Percentiles rank a stretch among this genome's conserved stretches.
phyloP scores from a whole-genome alignment of 1,140 invertebrate species.

The Calycopis cecrops region DNA sequence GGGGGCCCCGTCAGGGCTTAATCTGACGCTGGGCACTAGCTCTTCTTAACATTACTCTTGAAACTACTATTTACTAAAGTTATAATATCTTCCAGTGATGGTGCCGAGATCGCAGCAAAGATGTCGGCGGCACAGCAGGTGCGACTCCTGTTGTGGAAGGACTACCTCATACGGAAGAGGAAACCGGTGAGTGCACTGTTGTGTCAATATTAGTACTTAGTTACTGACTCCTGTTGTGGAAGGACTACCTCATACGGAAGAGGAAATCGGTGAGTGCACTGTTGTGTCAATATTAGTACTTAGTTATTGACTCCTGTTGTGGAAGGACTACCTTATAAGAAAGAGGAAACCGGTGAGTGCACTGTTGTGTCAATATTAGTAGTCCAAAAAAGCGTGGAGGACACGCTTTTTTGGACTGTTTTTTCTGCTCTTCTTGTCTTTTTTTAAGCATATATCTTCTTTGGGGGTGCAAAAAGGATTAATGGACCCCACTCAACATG shows the following conservation, averaged over 20 bases:
- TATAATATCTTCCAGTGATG: slow-evolving; percentile 43
- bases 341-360: slow-evolving; percentile 74
- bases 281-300: slow-evolving; percentile 2
- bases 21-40: no score
- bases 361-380: slow-evolving; percentile 1
- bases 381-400: no score
- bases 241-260: slow-evolving; percentile 77
- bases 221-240: slow-evolving; percentile 73
- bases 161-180: slow-evolving; percentile 76
- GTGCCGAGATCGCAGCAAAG: slow-evolving; percentile 25
- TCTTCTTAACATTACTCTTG: no score
- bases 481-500: no score
- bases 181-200: slow-evolving; percentile 62
- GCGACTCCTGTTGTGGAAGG: slow-evolving; percentile 78
- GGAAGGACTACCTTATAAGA: slow-evolving; percentile 78
- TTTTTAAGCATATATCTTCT: no score
- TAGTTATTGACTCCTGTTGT: slow-evolving; percentile 59
- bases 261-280: slow-evolving; percentile 69
- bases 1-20: no score
- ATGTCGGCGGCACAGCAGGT: slow-evolving; percentile 67
- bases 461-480: no score
- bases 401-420: no score
- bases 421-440: no score
- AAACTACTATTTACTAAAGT: no score
- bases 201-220: neutral